A percentile compares a stretch with the other conserved stretches of the same genome.
phyloP scores from a whole-genome alignment of 2,113 vertebrate genomes.

The Orientallactaga bullata region DNA sequence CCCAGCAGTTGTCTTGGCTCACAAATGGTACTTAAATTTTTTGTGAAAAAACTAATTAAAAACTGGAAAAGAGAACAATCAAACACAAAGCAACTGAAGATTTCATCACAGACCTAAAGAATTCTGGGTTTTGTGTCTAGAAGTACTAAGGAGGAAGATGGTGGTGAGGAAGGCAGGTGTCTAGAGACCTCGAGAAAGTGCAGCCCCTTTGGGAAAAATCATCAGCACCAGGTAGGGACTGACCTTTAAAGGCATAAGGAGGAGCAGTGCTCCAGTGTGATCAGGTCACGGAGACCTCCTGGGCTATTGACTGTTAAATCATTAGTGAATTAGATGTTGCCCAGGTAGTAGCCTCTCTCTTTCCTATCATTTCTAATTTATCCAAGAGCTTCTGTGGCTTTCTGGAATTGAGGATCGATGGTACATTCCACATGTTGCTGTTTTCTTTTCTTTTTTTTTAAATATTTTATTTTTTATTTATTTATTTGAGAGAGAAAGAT shows the following conservation, averaged over 20 bases:
- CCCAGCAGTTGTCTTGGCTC: not conserved
- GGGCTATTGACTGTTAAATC: constrained; percentile 10
- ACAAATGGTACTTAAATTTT: not conserved
- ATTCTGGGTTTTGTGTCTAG: not conserved
- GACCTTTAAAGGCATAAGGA: not conserved
- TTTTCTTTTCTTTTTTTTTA: no score
- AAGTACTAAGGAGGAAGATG: not conserved
- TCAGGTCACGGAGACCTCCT: not conserved
- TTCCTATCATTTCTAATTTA: constrained; percentile 44
- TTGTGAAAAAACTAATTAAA: constrained; percentile 10
- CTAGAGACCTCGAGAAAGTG: not conserved
- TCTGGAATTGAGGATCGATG: constrained; percentile 33
- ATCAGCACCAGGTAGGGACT: not conserved
- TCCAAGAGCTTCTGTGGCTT: not conserved
- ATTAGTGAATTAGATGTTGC: constrained; percentile 6
- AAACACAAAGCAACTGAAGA: not conserved
- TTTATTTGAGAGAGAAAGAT: no score
- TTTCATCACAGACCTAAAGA: not conserved
- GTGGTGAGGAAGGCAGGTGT: not conserved
- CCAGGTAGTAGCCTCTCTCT: not conserved
- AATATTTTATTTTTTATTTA: no score
- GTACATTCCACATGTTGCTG: constrained; percentile 37
- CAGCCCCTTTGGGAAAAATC: not conserved
- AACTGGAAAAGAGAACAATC: not conserved
- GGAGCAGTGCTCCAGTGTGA: not conserved